Evolutionary conservation across 1,140 invertebrate genomes (phyloP).

Genomic region (Drosophila quadrilineata): DNA sequence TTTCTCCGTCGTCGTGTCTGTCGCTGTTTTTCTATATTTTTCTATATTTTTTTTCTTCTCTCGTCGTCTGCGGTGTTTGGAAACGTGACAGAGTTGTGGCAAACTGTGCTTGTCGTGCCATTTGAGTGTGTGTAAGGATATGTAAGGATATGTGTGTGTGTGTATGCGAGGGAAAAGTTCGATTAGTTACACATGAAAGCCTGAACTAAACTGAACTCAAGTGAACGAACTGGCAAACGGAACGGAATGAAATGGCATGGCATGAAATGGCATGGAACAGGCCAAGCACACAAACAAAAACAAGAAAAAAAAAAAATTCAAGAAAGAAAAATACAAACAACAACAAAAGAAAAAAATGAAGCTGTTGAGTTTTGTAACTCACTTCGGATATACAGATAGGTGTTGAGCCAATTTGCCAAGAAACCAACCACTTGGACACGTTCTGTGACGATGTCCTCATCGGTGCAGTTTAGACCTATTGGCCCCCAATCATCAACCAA

Average conservation of each 20-base stretch:
- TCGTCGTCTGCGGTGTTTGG: constrained; percentile 29
- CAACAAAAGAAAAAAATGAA: no score
- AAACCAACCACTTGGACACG: constrained; percentile 67
- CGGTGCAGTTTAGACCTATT: constrained; percentile 59
- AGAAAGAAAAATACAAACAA: no score
- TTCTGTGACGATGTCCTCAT: constrained; percentile 49
- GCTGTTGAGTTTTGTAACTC: no score
- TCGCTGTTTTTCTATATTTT: background rate
- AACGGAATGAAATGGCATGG: background rate
- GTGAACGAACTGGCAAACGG: constrained; percentile 27
- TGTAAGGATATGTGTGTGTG: background rate
- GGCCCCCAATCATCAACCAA: constrained; percentile 57
- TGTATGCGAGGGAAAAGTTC: constrained; percentile 33
- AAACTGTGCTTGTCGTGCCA: constrained; percentile 1
- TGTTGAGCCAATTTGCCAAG: constrained; percentile 63
- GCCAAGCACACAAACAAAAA: no score
- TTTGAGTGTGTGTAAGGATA: constrained; percentile 3
- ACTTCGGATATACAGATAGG: constrained; percentile 64
- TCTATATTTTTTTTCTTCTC: constrained; percentile 3
- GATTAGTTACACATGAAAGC: constrained; percentile 56
- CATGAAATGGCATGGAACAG: background rate
- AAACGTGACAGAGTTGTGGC: constrained; percentile 36
- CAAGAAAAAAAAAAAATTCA: no score
- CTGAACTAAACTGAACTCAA: no score
- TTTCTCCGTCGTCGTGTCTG: background rate